Evolutionary conservation across 2,113 vertebrate species (phyloP), one percentile per base, ranked within the genome.

Genomic region (Mus pahari): DNA sequence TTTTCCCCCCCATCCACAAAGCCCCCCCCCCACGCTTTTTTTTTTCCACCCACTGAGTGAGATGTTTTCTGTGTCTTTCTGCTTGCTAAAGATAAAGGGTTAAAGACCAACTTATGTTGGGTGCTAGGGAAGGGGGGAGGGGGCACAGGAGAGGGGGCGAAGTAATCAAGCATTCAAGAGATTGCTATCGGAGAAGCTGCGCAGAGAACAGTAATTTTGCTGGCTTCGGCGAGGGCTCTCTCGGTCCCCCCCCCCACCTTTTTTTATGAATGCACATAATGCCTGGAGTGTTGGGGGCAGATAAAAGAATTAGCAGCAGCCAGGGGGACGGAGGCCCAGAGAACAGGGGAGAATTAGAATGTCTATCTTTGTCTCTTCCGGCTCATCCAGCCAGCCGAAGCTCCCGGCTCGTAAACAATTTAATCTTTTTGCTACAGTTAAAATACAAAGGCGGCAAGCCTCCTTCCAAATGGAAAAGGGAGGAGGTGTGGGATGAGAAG

Each of bases 291-390:
- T 99, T 99, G 99, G 98, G 99, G 99, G 99, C 99, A 99, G 99
- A 99, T 99, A 99, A 99, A 99, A 99, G 99, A 99, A 99, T 99
- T 99, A 99, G 99, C 98, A 99, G 99, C 99, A 99, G 99, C 99
- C 99, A 98, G 98, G 98, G 98, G 99, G 99, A 99, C 98, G 97
- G 92, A 98, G 98, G 98, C 98, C 97, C 97, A 98, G 99, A 99
- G 99, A 99, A 99, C 99, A 99, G 99, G 98, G 94, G 99, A 98
- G 99, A 99, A 99, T 99, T 99, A 99, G 98, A 99, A 99, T 99
- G 99, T 99, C 99, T 99, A 99, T 99, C 99, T 99, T 99, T 99
- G 99, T 99, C 99, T 99, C 99, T 99, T 98, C 98, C 98, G 98
- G 99, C 99, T 99, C 99, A 99, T 99, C 99, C 98, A 98, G 99